Base-by-base conservation (phyloP, 2,888 invertebrate species). In the Phortica magna region DNA sequence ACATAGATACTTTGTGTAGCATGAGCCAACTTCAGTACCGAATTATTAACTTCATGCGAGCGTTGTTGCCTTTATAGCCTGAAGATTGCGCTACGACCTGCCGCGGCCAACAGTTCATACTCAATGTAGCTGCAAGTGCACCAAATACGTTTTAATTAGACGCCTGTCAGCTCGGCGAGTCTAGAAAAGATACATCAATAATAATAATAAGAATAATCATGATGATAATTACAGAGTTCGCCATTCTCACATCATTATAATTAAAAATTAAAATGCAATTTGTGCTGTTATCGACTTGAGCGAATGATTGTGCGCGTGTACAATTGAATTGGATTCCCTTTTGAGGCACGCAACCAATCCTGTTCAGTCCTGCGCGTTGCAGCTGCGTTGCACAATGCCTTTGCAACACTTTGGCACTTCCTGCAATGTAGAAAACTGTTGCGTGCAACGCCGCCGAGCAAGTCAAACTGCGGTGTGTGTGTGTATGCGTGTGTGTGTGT, bases 61-160 rank as follows among this genome's bases (percentile, higher is more conserved):
- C 59, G 22, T 17, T 7, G n/a, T 53, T 53, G 1, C n/a, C n/a
- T n/a, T n/a, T n/a, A 53, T 53, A 3, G 12, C n/a, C 3, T n/a
- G 7, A 53, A n/a, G 12, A 53, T 53, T n/a, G 12, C 2, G n/a
- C 19, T 19, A 10, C 39, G 10, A 64, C 59, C 57, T 57, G 31
- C 5, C 31, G 7, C 31, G 17, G 31, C 2, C 19, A 61, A 61
- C 9, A 61, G 22, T 31, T 14, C 12, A 14, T 3, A 48, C 7
- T 48, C 14, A 61, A 6, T 61, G 19, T 19, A 64, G 31, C 64
- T 14, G 79, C 78, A 77, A 85, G 79, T 79, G 83, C 78, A 81
- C 80, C 88, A 88, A 85, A 84, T 84, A 80, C 83, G 87, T 88
- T 85, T 85, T 85, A 85, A 85, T 85, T 85, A 85, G 76, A 76